Evolutionary conservation across 2,888 invertebrate species (phyloP), one percentile per base, ranked within the genome.

Genomic region (Griposia aprilina): DNA sequence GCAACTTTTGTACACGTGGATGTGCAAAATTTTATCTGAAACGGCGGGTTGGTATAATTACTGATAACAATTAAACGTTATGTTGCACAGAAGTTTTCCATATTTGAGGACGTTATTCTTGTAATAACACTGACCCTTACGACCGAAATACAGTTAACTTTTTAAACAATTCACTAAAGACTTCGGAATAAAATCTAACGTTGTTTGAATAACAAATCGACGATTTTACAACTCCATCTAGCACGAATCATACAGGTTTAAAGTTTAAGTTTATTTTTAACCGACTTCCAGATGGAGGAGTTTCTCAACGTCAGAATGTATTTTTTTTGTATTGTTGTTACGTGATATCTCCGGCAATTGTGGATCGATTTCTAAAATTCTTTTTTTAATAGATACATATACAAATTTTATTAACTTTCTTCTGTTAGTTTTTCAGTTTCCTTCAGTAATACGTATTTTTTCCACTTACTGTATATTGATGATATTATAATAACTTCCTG

Each of bases 51-150:
- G 36, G n/a, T 62, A 20, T n/a, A 50, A 70, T 79, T 62, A 78
- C 63, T 55, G 72, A 82, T 82, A 82, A 74, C 66, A 83, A 74
- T 67, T n/a, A 36, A 62, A 70, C 7, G 36, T 74, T 69, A 78
- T 82, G 59, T 55, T 82, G 63, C 82, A 69, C 17, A 23, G 11
- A 30, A 60, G 55, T 67, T 71, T 79, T 62, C 36, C 36, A 41
- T 73, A 55, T 71, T 63, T 67, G n/a, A 30, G 63, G 17, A 30
- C 41, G 10, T 63, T 72, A 30, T 52, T 6, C 3, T 60, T 45
- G 15, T 72, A 59, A 50, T 6, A 45, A 52, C 23, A 10, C 45
- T 45, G 41, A 23, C 15, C 15, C 6, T 10, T 45, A 30, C 8
- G 17, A 15, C n/a, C 17, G 4, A 55, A 3, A 36, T 17, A 55